Evolutionary conservation across 1,140 invertebrate species (phyloP).

Genomic region (Lepidurus arcticus): DNA sequence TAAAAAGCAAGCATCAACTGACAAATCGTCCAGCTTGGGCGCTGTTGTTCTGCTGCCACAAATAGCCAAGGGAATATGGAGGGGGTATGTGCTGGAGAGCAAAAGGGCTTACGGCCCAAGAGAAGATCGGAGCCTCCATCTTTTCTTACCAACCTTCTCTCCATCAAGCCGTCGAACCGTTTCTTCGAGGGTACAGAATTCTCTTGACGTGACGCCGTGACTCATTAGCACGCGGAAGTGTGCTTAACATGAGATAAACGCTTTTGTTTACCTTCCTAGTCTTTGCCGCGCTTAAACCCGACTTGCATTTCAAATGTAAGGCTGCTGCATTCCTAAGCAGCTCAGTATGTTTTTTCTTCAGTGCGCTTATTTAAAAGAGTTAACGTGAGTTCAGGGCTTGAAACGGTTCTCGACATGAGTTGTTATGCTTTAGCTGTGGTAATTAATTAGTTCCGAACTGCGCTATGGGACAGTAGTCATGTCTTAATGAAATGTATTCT

Average conservation of each 20-base stretch:
- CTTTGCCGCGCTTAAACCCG: neutral
- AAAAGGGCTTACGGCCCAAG: neutral
- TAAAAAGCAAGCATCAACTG: slow-evolving; percentile 7
- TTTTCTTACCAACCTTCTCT: neutral
- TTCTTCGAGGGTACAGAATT: slow-evolving; percentile 19
- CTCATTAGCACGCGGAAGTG: slow-evolving; percentile 17
- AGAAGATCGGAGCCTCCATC: too few species aligned
- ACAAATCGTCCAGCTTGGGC: neutral
- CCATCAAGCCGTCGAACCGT: neutral
- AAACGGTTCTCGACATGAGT: too few species aligned
- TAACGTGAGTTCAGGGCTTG: too few species aligned
- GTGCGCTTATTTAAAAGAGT: too few species aligned
- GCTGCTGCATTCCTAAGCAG: too few species aligned
- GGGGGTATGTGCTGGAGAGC: neutral
- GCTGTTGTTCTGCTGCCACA: slow-evolving; percentile 14
- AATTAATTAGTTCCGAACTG: neutral
- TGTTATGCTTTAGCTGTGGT: neutral
- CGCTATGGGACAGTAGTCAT: too few species aligned
- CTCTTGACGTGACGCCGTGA: slow-evolving; percentile 4
- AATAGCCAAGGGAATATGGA: neutral
- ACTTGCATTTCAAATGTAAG: too few species aligned
- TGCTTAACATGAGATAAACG: slow-evolving; percentile 19
- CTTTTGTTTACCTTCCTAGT: neutral
- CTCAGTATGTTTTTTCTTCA: too few species aligned
- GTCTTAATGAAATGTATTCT: neutral